These are phyloP conservation scores for Procambarus virginalis DNA, from an alignment of 1,140 invertebrate genomes.

Conservation along the genomic window DNA sequence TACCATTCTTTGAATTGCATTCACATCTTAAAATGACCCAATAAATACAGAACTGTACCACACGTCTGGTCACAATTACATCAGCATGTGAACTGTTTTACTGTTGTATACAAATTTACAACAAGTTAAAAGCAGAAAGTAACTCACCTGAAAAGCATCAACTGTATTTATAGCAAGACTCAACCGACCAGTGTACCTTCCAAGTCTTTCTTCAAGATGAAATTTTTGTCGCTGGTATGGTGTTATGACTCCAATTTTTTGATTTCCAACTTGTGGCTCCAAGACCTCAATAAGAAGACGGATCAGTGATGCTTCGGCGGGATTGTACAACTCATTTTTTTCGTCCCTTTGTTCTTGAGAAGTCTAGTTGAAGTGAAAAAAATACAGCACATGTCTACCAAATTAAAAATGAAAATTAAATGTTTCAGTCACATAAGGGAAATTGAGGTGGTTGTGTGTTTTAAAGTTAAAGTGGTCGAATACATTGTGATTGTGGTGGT, in stretches of 20 bases:
- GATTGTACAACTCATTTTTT: conserved; percentile 73
- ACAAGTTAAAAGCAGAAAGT: neutral
- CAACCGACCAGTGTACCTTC: conserved; percentile 17
- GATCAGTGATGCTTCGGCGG: conserved; percentile 74
- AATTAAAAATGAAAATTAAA: too few relatives aligned
- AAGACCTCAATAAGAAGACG: conserved; percentile 78
- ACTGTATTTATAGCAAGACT: conserved; percentile 63
- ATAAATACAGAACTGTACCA: too few relatives aligned
- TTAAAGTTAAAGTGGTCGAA: too few relatives aligned
- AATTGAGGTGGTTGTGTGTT: too few relatives aligned
- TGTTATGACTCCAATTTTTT: conserved; percentile 80
- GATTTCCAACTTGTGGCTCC: conserved; percentile 44
- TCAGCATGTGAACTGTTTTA: too few relatives aligned
- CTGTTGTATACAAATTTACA: too few relatives aligned
- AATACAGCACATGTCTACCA: neutral
- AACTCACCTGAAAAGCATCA: conserved; percentile 66
- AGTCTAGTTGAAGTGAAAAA: conserved; percentile 1
- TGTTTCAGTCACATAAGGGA: too few relatives aligned
- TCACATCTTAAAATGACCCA: too few relatives aligned
- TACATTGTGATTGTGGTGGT: too few relatives aligned
- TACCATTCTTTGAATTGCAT: too few relatives aligned
- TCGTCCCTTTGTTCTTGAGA: conserved; percentile 34
- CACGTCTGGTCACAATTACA: too few relatives aligned
- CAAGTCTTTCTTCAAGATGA: conserved; percentile 73
- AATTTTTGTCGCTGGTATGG: conserved; percentile 84